Evolutionary conservation across 2,797 vertebrate genomes (phyloP), one percentile per base, ranked within the genome.

Genomic region (Rhodeus uyekii): DNA sequence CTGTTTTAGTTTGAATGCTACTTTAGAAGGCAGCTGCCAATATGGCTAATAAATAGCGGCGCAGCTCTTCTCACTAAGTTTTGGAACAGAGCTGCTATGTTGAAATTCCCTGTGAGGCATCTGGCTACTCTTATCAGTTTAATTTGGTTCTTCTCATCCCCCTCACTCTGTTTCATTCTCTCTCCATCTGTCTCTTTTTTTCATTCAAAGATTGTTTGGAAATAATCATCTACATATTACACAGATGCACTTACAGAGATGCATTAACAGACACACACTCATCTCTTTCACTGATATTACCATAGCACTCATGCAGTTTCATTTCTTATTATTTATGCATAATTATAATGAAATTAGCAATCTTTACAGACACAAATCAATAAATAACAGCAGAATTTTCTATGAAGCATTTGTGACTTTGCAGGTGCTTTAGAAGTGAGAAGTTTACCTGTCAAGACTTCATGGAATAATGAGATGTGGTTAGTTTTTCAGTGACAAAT

Each of bases 31-130:
- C 71, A 38, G 48, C 48, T 53, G 48, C 13, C 5, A 16, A 18
- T 34, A 22, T 9, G 38, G 71, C 71, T 55, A 55, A 34, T 55
- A 24, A 32, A 44, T 48, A 71, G 46, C 12, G 29, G 4, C 55
- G 50, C 32, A 55, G 71, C 48, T 55, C 2, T 48, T 44, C 42
- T 50, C 2, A 38, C 71, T 38, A 18, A n/a, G 34, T 39, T 74
- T 39, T 74, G 34, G 50, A 22, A 55, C 24, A 55, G 24, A 42
- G 14, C 18, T 39, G 44, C 27, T 44, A 19, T 58, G 16, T 65
- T 53, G 29, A 73, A 85, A 78, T 58, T 78, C 50, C 55, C 68
- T n/a, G 44, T 24, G 22, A 6, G 60, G 73, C 81, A 71, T 48
- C 36, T 58, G 24, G 29, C 82, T 67, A 34, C 36, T 58, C 68